Evolutionary conservation across 2,888 invertebrate species (phyloP).

Genomic region (Tortrix viridana): DNA sequence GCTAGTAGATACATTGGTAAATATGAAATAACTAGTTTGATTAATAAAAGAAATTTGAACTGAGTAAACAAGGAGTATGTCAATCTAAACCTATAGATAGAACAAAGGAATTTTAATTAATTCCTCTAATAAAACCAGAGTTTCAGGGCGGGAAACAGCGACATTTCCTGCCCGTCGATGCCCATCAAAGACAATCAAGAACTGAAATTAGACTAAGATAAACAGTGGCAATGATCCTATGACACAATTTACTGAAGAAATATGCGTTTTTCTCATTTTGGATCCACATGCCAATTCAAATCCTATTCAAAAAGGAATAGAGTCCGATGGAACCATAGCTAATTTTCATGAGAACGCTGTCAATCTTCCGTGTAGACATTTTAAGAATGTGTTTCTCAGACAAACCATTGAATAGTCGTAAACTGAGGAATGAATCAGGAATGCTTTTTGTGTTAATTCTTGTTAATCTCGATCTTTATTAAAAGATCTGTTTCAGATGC

Average conservation of each 20-base stretch:
- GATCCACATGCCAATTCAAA: slow-evolving; percentile 9
- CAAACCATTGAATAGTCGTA: slow-evolving; percentile 49
- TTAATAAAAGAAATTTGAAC: not conserved
- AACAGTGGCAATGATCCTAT: slow-evolving; percentile 52
- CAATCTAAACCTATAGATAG: slow-evolving; percentile 14
- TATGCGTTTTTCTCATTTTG: slow-evolving; percentile 6
- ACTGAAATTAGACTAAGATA: slow-evolving; percentile 56
- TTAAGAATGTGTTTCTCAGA: slow-evolving; percentile 47
- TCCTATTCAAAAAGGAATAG: not conserved
- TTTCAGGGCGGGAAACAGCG: slow-evolving; percentile 52
- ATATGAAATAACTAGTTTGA: not conserved
- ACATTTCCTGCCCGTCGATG: slow-evolving; percentile 48
- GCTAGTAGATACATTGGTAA: not conserved
- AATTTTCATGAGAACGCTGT: slow-evolving; percentile 19
- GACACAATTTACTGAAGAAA: slow-evolving; percentile 53
- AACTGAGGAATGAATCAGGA: slow-evolving; percentile 48
- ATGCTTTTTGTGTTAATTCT: slow-evolving; percentile 48
- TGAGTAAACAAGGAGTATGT: not conserved
- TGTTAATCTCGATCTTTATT: slow-evolving; percentile 21
- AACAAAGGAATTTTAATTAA: slow-evolving; percentile 48
- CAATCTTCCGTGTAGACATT: slow-evolving; percentile 42
- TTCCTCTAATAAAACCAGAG: slow-evolving; percentile 31
- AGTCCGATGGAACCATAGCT: not conserved
- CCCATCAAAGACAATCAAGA: slow-evolving; percentile 58
- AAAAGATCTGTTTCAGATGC: slow-evolving; percentile 1